phyloP scores from a whole-genome alignment of 2,113 vertebrate species.

The Perca schrenkii region DNA sequence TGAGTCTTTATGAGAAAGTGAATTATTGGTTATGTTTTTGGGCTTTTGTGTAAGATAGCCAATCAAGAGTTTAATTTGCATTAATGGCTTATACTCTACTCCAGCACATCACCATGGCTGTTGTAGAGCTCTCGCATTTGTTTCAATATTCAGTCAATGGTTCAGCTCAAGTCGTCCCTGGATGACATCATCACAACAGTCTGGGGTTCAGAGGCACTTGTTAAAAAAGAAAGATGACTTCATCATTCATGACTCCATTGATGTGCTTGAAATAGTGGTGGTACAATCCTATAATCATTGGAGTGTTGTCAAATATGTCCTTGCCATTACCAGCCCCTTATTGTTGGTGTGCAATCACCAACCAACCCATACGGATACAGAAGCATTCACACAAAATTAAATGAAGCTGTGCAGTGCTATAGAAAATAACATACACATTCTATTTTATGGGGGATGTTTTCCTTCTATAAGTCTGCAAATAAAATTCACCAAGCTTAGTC shows the following conservation, averaged over 20 bases:
- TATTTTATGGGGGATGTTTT: not conserved
- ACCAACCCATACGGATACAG: not conserved
- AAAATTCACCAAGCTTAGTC: not conserved
- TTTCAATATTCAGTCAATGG: not conserved
- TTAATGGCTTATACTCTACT: not conserved
- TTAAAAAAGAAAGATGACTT: not conserved
- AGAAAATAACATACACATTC: not conserved
- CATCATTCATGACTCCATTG: not conserved
- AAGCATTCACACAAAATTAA: not conserved
- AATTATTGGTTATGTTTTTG: not conserved
- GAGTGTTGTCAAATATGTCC: too few species aligned
- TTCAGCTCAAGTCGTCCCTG: not conserved
- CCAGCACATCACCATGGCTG: not conserved
- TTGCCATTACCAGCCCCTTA: not conserved
- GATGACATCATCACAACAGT: slow-evolving; percentile 1
- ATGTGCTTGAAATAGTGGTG: not conserved
- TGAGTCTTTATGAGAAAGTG: not conserved
- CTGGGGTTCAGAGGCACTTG: not conserved
- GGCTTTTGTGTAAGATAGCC: not conserved
- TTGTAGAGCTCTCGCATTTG: not conserved
- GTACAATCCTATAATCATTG: not conserved
- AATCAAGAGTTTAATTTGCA: not conserved
- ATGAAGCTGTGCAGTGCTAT: not conserved
- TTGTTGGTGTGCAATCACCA: not conserved
- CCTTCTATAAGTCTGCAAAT: not conserved